phyloP scores from a whole-genome alignment of 2,113 vertebrate genomes.

The Alces alces region DNA sequence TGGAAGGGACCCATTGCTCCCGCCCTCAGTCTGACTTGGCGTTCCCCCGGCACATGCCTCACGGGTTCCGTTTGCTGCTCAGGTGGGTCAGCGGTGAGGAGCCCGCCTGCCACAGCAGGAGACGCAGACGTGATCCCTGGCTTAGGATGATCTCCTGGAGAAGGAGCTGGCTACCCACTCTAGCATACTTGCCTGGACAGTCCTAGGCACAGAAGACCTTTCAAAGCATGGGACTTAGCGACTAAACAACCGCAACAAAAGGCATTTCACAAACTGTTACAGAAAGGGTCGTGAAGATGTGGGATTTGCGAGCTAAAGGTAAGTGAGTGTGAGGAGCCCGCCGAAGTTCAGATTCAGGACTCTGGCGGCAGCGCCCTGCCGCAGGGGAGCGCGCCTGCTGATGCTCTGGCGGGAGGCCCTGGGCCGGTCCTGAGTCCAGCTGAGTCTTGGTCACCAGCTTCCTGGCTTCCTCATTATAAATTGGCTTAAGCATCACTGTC shows the following conservation, averaged over 20 bases:
- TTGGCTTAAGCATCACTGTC: not conserved
- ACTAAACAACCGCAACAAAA: not conserved
- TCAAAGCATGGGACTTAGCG: fast-evolving
- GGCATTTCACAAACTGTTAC: not conserved
- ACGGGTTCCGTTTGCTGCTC: fast-evolving
- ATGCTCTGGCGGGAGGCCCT: fast-evolving
- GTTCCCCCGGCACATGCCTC: not conserved
- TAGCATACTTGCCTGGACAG: not conserved
- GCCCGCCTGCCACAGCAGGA: not conserved
- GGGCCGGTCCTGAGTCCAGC: not conserved
- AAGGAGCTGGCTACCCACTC: not conserved
- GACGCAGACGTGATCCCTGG: fast-evolving
- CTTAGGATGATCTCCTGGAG: not conserved
- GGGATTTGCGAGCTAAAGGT: not conserved
- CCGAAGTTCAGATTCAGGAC: fast-evolving
- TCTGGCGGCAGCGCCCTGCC: not conserved
- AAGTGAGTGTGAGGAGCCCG: too few relatives aligned
- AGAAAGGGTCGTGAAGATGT: fast-evolving
- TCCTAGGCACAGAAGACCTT: not conserved
- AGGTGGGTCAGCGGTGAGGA: not conserved
- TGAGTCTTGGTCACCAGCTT: too few relatives aligned
- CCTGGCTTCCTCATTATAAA: not conserved
- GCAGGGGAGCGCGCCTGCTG: fast-evolving
- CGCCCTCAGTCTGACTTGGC: not conserved
- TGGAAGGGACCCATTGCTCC: not conserved